Evolutionary conservation across 1,140 invertebrate genomes (phyloP).

Genomic region (Nasonia giraulti): DNA sequence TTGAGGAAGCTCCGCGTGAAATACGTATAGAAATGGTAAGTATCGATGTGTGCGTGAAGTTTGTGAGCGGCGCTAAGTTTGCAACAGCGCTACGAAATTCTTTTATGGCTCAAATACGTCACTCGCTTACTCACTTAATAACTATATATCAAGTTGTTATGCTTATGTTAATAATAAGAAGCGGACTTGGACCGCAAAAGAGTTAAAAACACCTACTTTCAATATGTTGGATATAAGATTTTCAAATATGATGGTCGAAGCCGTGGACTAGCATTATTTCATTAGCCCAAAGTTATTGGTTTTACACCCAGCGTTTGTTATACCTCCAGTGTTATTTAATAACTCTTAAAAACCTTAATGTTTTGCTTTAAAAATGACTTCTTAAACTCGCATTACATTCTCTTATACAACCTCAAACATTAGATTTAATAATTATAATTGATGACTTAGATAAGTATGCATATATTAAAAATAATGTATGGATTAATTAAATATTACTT

Average conservation of each 20-base stretch:
- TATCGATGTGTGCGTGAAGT: not conserved
- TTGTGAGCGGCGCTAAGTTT: not conserved
- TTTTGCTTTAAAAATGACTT: not conserved
- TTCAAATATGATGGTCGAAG: not conserved
- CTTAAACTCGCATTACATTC: slow-evolving; percentile 48
- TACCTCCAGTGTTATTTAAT: not conserved
- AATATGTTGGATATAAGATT: not conserved
- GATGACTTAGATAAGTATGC: not conserved
- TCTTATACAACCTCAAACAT: slow-evolving; percentile 23
- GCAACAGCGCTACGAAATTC: not conserved
- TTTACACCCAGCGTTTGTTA: slow-evolving; percentile 7
- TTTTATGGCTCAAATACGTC: not conserved
- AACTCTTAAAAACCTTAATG: not conserved
- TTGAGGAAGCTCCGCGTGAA: not conserved
- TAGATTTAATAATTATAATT: slow-evolving; percentile 7
- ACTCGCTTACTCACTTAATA: not conserved
- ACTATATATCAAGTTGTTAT: not conserved
- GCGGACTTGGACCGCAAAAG: not conserved
- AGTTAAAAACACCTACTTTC: not conserved
- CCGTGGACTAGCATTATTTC: not conserved
- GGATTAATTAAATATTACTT: not conserved
- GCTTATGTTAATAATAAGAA: not conserved
- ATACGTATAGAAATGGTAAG: not conserved
- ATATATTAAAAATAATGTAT: not conserved
- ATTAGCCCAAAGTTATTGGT: not conserved